These are phyloP conservation scores for Scomber colias DNA, from an alignment of 2,113 vertebrate species.

Conservation along the genomic window DNA sequence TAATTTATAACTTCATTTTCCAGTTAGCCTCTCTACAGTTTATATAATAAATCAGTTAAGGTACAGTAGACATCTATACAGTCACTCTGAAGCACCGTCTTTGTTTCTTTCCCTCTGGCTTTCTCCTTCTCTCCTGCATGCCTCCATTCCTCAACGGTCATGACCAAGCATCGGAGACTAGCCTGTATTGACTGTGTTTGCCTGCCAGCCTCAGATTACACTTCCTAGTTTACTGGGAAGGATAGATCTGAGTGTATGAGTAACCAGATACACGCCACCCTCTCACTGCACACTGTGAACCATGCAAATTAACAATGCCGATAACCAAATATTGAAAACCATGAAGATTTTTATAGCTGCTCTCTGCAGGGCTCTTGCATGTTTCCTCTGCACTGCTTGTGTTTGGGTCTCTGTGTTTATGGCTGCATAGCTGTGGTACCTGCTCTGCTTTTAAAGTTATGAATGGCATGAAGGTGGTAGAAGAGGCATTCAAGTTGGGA, in stretches of 20 bases:
- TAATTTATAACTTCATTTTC: background rate
- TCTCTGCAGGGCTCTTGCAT: constrained; percentile 6
- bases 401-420: constrained; percentile 18
- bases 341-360: constrained; percentile 24
- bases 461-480: constrained; percentile 30
- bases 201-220: constrained; percentile 50
- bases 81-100: background rate
- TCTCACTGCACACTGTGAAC: constrained; percentile 33
- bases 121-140: constrained; percentile 1
- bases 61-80: too few species aligned
- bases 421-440: constrained; percentile 26
- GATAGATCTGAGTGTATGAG: constrained; percentile 34
- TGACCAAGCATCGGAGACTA: constrained; percentile 49
- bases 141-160: constrained; percentile 45
- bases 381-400: background rate
- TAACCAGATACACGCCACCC: constrained; percentile 44
- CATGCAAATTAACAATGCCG: constrained; percentile 55
- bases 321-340: constrained; percentile 64
- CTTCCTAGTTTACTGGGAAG: constrained; percentile 38
- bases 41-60: background rate
- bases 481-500: constrained; percentile 32
- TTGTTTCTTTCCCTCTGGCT: too few species aligned
- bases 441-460: constrained; percentile 15
- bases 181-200: constrained; percentile 50
- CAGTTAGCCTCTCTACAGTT: background rate